Evolutionary conservation across 2,113 vertebrate genomes (phyloP).

Genomic region (Embiotoca jacksoni): DNA sequence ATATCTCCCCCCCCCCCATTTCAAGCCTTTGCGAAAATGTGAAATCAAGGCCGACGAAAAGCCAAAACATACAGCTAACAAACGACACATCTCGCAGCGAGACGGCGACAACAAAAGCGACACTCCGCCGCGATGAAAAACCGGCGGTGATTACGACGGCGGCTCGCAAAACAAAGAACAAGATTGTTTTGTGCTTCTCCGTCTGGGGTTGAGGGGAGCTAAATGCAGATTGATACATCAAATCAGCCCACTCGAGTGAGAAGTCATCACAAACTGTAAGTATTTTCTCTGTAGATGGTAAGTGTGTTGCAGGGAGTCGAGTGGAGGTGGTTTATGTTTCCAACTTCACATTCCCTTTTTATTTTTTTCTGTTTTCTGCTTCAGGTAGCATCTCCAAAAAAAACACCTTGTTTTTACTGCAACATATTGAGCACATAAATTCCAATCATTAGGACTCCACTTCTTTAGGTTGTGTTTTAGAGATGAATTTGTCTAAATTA

Average conservation of each 20-base stretch:
- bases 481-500: slow-evolving; percentile 42
- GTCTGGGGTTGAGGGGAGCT: slow-evolving; percentile 6
- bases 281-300: slow-evolving; percentile 5
- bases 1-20: slow-evolving; percentile 18
- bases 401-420: slow-evolving; percentile 1
- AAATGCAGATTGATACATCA: slow-evolving; percentile 52
- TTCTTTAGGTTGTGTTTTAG: slow-evolving; percentile 17
- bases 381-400: slow-evolving; percentile 22
- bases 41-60: slow-evolving; percentile 49
- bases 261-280: slow-evolving; percentile 32
- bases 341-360: background rate
- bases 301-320: background rate
- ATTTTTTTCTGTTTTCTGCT: slow-evolving; percentile 1
- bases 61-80: slow-evolving; percentile 44
- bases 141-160: slow-evolving; percentile 35
- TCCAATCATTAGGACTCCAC: slow-evolving; percentile 22
- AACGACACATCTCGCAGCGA: slow-evolving; percentile 39
- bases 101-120: slow-evolving; percentile 28
- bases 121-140: slow-evolving; percentile 2
- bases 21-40: slow-evolving; percentile 37
- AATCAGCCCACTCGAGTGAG: slow-evolving; percentile 28
- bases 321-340: background rate
- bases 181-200: slow-evolving; percentile 9
- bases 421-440: slow-evolving; percentile 53
- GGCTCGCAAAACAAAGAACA: slow-evolving; percentile 33